A percentile compares a stretch with the other conserved stretches of the same genome.
Evolutionary conservation across 2,888 invertebrate genomes (phyloP).

Genomic region (Lasioglossum vierecki): DNA sequence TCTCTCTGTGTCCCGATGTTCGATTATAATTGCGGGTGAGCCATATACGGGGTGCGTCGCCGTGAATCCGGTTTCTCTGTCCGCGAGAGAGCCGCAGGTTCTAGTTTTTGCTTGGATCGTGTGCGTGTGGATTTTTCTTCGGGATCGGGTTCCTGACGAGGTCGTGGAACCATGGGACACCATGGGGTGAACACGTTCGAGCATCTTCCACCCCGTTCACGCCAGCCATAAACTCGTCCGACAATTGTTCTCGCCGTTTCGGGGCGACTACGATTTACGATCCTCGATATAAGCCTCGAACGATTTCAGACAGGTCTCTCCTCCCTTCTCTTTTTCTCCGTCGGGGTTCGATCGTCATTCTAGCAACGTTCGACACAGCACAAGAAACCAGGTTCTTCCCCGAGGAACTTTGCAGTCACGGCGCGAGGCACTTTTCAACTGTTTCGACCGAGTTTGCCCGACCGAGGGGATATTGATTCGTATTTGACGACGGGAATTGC

Average conservation of each 20-base stretch:
- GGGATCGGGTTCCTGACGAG: constrained; percentile 47
- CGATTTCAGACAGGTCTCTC: not conserved
- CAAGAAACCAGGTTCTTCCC: not conserved
- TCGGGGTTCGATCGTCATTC: not conserved
- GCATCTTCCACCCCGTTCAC: not conserved
- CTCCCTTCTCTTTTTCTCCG: not conserved
- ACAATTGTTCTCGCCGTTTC: constrained; percentile 38
- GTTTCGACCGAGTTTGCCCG: not conserved
- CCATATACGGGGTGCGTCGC: constrained; percentile 56
- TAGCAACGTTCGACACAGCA: not conserved
- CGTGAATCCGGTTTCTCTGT: constrained; percentile 64
- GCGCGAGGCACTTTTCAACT: not conserved
- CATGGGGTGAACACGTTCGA: not conserved
- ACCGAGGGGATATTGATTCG: not conserved
- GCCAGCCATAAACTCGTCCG: constrained; percentile 24
- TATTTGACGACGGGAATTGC: not conserved
- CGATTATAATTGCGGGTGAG: constrained; percentile 53
- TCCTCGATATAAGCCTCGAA: not conserved
- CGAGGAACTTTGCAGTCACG: not conserved
- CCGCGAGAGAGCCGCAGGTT: constrained; percentile 49
- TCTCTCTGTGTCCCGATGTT: constrained; percentile 5
- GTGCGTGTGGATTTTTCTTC: constrained; percentile 53
- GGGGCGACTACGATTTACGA: constrained; percentile 40
- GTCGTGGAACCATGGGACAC: constrained; percentile 34
- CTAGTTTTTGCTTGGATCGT: constrained; percentile 61